Percentiles rank a stretch among this genome's conserved stretches.
Evolutionary conservation across 2,797 vertebrate genomes (phyloP).

Genomic region (Ptychadena robeensis): DNA sequence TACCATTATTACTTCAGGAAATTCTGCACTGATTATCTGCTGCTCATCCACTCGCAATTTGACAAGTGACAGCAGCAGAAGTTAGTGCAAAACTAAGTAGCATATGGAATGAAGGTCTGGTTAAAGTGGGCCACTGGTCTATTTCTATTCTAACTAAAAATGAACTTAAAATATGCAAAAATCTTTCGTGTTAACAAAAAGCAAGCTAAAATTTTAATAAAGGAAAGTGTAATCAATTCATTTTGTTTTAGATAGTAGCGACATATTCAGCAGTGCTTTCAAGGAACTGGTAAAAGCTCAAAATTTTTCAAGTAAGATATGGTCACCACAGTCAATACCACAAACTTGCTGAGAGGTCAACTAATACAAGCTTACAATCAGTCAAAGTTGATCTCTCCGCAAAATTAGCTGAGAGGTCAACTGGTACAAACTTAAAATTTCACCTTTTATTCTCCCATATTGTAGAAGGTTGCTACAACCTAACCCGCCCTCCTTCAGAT

Average conservation of each 20-base stretch:
- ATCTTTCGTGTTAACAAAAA: too few species aligned
- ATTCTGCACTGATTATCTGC: conserved; percentile 23
- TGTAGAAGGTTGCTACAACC: background rate
- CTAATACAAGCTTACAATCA: background rate
- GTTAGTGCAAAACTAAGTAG: background rate
- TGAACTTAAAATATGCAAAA: too few species aligned
- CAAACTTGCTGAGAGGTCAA: background rate
- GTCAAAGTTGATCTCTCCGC: too few species aligned
- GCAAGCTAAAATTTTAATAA: too few species aligned
- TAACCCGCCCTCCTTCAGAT: background rate
- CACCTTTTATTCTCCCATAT: background rate
- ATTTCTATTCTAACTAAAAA: background rate
- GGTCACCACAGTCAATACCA: background rate
- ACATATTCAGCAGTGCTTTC: background rate
- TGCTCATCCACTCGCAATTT: conserved; percentile 39
- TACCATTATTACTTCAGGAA: conserved; percentile 35
- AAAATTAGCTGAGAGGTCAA: too few species aligned
- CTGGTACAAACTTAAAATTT: too few species aligned
- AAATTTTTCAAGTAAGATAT: background rate
- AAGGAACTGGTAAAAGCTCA: background rate
- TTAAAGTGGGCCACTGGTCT: background rate
- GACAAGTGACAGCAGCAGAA: conserved; percentile 27
- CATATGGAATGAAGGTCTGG: background rate
- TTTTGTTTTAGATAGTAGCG: background rate
- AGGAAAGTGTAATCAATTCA: background rate